Base-by-base conservation (phyloP, 2,113 vertebrate genomes). In the Xenopus borealis region DNA sequence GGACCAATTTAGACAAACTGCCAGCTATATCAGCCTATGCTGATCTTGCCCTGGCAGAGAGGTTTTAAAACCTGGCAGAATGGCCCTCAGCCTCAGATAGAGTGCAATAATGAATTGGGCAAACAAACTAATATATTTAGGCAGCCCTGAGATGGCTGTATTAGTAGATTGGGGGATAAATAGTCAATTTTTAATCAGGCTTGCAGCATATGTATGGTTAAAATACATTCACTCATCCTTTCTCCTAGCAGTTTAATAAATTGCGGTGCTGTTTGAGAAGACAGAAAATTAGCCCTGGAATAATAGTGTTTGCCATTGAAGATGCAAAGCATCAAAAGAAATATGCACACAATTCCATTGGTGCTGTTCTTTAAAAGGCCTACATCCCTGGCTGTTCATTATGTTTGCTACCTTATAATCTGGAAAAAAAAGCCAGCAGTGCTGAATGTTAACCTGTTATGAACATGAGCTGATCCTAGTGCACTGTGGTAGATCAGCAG, bases 121-220 rank as follows among this genome's bases (percentile, higher is more conserved):
- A 6, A 40, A 40, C 5, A 40, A 40, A 40, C 33, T 46, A 17
- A n/a, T n/a, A 66, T 66, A 16, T 19, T 19, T 30, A 16, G 17
- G 63, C 19, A 12, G 63, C n/a, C n/a, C 40, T 45, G 17, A 46
- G 14, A n/a, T 66, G 8, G 10, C 45, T 45, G n/a, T 53, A 7
- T 45, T 65, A 10, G 33, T 45, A 65, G 45, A 65, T 65, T 45
- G 27, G 63, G 62, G 33, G 23, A 27, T 66, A 33, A n/a, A 12
- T 19, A 19, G 63, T 19, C 63, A 65, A 2, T 45, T 19, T 63
- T 33, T 63, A 45, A n/a, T 46, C 17, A 45, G 10, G 63, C 14
- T 13, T 64, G 16, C 3, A n/a, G 27, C 14, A 64, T 3, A 33
- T 40, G 33, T 40, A 64, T 10, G 5, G 4, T 40, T 44, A 16